Percentiles rank a stretch among this genome's conserved stretches.
phyloP scores from a whole-genome alignment of 2,797 vertebrate genomes.

The Phrynocephalus guinanensis region DNA sequence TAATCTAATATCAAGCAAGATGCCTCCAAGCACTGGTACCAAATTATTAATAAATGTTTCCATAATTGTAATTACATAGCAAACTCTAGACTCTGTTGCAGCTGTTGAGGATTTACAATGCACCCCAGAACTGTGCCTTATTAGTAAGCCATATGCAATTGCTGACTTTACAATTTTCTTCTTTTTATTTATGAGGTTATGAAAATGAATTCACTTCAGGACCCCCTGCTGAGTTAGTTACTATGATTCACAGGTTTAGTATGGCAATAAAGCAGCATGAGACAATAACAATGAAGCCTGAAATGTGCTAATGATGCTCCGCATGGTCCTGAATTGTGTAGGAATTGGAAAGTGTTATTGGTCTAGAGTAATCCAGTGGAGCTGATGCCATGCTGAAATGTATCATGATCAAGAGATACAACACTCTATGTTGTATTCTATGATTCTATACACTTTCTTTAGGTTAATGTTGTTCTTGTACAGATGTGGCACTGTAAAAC shows the following conservation, averaged over 20 bases:
- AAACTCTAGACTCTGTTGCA: constrained; percentile 79
- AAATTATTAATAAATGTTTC: constrained; percentile 81
- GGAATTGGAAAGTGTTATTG: constrained; percentile 60
- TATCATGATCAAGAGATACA: constrained; percentile 22
- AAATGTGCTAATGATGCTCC: constrained; percentile 70
- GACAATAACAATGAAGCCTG: constrained; percentile 67
- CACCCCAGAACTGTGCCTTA: constrained; percentile 72
- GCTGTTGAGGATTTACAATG: constrained; percentile 77
- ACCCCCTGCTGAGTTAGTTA: constrained; percentile 75
- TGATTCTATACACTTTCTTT: neutral
- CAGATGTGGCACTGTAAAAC: neutral
- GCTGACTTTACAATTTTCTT: constrained; percentile 79
- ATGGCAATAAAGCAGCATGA: constrained; percentile 80
- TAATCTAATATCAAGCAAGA: constrained; percentile 72
- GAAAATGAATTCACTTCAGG: constrained; percentile 78
- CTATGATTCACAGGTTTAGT: constrained; percentile 81
- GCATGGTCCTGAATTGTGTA: constrained; percentile 69
- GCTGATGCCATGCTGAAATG: constrained; percentile 61
- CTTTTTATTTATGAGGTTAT: constrained; percentile 77
- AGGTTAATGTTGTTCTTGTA: constrained; percentile 13
- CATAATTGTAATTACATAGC: constrained; percentile 81
- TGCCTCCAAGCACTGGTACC: constrained; percentile 69
- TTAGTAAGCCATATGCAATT: constrained; percentile 77
- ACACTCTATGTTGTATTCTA: neutral
- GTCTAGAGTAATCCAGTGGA: constrained; percentile 40